Evolutionary conservation across 2,888 invertebrate genomes (phyloP).

Genomic region (Mythimna loreyi): DNA sequence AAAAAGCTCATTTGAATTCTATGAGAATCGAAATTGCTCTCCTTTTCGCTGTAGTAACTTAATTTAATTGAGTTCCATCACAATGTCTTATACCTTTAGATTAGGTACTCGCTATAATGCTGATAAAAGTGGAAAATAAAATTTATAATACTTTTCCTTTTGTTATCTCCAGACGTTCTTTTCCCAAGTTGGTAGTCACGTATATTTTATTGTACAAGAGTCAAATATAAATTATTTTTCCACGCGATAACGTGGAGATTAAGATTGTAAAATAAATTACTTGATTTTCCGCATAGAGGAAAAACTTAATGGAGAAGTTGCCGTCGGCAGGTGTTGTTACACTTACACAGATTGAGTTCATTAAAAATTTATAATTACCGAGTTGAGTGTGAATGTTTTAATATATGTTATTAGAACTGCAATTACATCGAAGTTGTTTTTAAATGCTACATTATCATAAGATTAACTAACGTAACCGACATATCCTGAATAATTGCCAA

Average conservation of each 20-base stretch:
- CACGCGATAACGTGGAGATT: constrained; percentile 72
- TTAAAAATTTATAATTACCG: constrained; percentile 82
- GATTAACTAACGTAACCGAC: too few relatives aligned
- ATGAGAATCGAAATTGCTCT: constrained; percentile 89
- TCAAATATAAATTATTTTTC: constrained; percentile 61
- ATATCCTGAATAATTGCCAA: too few relatives aligned
- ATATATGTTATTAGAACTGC: constrained; percentile 14
- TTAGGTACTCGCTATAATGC: constrained; percentile 77
- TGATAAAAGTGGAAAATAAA: constrained; percentile 71
- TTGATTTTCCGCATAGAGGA: constrained; percentile 75
- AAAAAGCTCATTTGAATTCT: constrained; percentile 90
- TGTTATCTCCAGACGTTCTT: constrained; percentile 59
- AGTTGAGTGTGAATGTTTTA: constrained; percentile 50
- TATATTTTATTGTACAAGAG: constrained; percentile 58
- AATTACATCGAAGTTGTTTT: too few relatives aligned
- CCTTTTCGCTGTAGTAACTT: constrained; percentile 89
- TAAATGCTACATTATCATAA: too few relatives aligned
- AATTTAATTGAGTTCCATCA: constrained; percentile 89
- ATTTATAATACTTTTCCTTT: constrained; percentile 60
- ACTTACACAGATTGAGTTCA: constrained; percentile 82
- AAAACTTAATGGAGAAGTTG: constrained; percentile 73
- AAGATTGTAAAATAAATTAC: constrained; percentile 77
- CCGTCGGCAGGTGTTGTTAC: constrained; percentile 77
- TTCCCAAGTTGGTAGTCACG: constrained; percentile 59
- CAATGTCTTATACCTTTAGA: constrained; percentile 84